Evolutionary conservation across 2,113 vertebrate genomes (phyloP).

Genomic region (Numida meleagris): DNA sequence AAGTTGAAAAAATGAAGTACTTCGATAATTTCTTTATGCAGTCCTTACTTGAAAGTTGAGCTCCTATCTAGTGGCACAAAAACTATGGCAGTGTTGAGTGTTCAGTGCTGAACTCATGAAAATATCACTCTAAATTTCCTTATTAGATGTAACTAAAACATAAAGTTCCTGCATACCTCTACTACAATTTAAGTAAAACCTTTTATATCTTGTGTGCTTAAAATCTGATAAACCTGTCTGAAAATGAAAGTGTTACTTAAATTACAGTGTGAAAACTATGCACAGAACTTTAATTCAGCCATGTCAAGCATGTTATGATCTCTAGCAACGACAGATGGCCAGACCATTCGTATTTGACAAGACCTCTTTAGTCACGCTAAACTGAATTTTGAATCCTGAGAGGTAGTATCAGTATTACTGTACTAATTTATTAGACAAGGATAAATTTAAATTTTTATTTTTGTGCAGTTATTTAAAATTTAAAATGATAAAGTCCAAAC

Average conservation of each 20-base stretch:
- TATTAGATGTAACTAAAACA: background rate
- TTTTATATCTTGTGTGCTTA: background rate
- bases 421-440: constrained; percentile 69
- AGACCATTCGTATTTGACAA: constrained; percentile 45
- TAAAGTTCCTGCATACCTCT: background rate
- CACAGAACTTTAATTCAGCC: background rate
- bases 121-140: background rate
- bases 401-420: constrained; percentile 69
- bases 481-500: constrained; percentile 76
- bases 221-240: background rate
- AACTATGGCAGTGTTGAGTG: background rate
- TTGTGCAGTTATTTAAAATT: constrained; percentile 78
- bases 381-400: constrained; percentile 63
- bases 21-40: background rate
- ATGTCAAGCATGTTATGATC: background rate
- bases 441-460: constrained; percentile 68
- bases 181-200: background rate
- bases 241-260: background rate
- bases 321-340: background rate
- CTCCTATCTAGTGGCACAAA: background rate
- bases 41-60: background rate
- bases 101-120: background rate
- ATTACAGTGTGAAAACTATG: background rate
- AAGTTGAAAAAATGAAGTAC: background rate
- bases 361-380: constrained; percentile 56